Evolutionary conservation across 1,140 invertebrate species (phyloP).

Genomic region (Drosophila eugracilis): DNA sequence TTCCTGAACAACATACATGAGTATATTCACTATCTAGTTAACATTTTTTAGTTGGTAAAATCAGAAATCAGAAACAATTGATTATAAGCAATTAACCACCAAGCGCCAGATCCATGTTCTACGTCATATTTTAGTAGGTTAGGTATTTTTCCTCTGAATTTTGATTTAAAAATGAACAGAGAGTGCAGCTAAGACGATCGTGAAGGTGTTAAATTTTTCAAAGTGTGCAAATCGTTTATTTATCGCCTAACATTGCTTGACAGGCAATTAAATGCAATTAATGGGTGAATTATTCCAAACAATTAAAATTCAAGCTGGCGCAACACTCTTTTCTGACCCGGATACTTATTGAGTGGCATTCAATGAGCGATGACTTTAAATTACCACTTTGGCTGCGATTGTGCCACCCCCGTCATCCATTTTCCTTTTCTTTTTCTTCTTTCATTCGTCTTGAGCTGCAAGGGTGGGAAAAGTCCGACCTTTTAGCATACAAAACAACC

Average conservation of each 20-base stretch:
- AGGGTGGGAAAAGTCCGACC: slow-evolving; percentile 21
- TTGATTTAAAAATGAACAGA: too few species aligned
- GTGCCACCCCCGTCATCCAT: background rate
- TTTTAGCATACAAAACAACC: slow-evolving; percentile 65
- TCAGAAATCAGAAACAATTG: too few species aligned
- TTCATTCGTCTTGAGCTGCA: too few species aligned
- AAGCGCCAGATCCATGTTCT: too few species aligned
- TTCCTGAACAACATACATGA: too few species aligned
- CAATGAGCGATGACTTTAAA: slow-evolving; percentile 11
- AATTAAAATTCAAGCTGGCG: slow-evolving; percentile 52
- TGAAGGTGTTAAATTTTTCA: slow-evolving; percentile 32
- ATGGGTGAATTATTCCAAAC: slow-evolving; percentile 55
- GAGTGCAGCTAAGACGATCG: slow-evolving; percentile 1
- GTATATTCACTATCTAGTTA: too few species aligned
- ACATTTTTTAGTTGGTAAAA: too few species aligned
- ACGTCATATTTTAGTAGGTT: too few species aligned
- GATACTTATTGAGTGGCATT: slow-evolving; percentile 57
- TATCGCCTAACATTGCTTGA: slow-evolving; percentile 30
- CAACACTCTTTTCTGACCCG: slow-evolving; percentile 45
- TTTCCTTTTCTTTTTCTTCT: too few species aligned
- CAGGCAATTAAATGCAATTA: slow-evolving; percentile 54
- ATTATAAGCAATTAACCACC: too few species aligned
- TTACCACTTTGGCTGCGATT: slow-evolving; percentile 11
- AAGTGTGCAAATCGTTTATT: slow-evolving; percentile 4
- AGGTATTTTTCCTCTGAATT: too few species aligned